Percentiles rank a stretch among this genome's conserved stretches.
These are phyloP conservation scores for Neofelis nebulosa DNA, from an alignment of 2,113 vertebrate species.

Conservation along the genomic window DNA sequence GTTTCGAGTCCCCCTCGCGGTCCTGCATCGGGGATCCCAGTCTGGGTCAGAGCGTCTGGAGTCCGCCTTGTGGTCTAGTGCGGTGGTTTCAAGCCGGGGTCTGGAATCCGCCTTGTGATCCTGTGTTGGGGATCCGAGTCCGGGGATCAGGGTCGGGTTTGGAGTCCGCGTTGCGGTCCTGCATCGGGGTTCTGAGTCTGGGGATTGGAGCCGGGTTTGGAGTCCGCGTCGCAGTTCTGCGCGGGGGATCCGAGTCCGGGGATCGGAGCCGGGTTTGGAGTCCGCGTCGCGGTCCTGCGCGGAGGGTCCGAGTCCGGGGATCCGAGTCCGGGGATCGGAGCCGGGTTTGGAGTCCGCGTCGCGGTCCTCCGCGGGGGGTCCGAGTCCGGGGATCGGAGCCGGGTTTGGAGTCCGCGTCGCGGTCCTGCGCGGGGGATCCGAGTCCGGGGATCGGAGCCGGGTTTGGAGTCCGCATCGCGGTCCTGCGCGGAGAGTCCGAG, in stretches of 20 bases:
- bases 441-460: background rate
- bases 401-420: fast-evolving
- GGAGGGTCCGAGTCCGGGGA: too few relatives aligned
- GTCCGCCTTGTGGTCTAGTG: background rate
- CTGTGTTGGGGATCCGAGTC: background rate
- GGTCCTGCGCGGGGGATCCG: background rate
- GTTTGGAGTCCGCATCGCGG: too few relatives aligned
- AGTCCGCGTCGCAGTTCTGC: fast-evolving
- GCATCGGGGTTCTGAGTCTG: too few relatives aligned
- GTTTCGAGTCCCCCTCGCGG: background rate
- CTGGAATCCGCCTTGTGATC: background rate
- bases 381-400: background rate
- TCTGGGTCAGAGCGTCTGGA: too few relatives aligned
- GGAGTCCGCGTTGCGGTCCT: too few relatives aligned
- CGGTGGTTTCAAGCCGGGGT: background rate
- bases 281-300: too few relatives aligned
- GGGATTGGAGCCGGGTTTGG: too few relatives aligned
- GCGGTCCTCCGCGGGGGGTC: background rate
- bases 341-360: background rate
- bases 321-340: too few relatives aligned
- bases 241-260: background rate
- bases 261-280: background rate
- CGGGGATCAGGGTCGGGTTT: background rate
- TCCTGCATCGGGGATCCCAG: too few relatives aligned
- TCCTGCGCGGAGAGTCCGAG: too few relatives aligned